Evolutionary conservation across 2,888 invertebrate species (phyloP).

Genomic region (Mythimna vitellina): DNA sequence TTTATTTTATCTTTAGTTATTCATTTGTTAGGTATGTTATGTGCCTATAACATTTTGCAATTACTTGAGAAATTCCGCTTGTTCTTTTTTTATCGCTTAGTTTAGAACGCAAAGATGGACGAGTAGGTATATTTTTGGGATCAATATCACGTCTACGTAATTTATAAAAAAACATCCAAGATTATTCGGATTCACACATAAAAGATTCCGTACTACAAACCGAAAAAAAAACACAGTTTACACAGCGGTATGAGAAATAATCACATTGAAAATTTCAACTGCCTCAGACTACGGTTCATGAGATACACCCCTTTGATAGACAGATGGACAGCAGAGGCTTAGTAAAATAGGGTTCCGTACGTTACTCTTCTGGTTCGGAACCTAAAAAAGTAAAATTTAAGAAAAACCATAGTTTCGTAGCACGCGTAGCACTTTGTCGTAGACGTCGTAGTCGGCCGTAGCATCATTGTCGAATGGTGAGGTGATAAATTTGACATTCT

Average conservation of each 20-base stretch:
- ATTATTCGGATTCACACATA: too few relatives aligned
- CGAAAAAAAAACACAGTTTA: background rate
- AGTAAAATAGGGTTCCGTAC: background rate
- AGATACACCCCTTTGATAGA: background rate
- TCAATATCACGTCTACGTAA: background rate
- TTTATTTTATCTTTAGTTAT: slow-evolving; percentile 38
- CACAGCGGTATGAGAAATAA: background rate
- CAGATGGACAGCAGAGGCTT: background rate
- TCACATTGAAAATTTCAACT: background rate
- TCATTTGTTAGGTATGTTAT: slow-evolving; percentile 35
- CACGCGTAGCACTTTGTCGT: slow-evolving; percentile 35
- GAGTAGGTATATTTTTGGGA: background rate
- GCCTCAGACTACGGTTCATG: background rate
- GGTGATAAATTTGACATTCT: background rate
- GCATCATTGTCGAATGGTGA: background rate
- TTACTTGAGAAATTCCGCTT: background rate
- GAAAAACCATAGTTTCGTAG: slow-evolving; percentile 21
- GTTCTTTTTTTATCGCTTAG: background rate
- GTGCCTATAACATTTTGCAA: slow-evolving; percentile 8
- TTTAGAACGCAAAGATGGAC: background rate
- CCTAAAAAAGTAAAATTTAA: background rate
- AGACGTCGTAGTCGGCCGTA: slow-evolving; percentile 31
- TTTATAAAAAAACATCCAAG: background rate
- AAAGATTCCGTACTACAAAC: too few relatives aligned
- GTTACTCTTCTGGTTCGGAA: background rate